Base-by-base conservation (phyloP, 2,797 vertebrate species). In the Sebastes hopkinsi region DNA sequence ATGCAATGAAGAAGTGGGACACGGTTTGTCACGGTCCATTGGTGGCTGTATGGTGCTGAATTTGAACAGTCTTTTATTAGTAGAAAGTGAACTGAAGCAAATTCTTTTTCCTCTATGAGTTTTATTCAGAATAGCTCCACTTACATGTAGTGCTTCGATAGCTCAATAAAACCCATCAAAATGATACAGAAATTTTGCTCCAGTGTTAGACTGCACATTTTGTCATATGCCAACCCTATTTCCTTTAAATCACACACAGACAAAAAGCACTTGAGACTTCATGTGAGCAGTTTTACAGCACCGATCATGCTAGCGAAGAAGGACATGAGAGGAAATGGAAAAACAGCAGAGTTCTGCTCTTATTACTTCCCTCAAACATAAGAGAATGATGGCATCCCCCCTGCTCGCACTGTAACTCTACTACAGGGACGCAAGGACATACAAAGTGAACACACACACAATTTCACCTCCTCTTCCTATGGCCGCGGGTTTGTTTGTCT, bases 401-500 rank as follows among this genome's bases (percentile, higher is more conserved):
- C 67, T 46, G 20, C 69, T 77, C 59, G 78, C 76, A 91, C 88
- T 90, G 75, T 88, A 89, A 88, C 88, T 87, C 87, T 66, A 72
- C 85, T 74, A 58, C 81, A 81, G 83, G 61, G 84, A 85, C 73
- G 85, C 82, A 84, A 83, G 80, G 85, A 83, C 81, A 77, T 54
- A 82, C 83, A 87, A 80, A 61, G 65, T 68, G 74, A 77, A 67
- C 71, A 72, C 84, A 82, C 73, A 78, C 81, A 80, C 82, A 88
- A 88, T 92, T 90, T 90, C 88, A 88, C 74, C 85, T 89, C 83
- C 79, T 86, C 83, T 87, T 87, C 67, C 86, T 81, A 65, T 92
- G 83, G 90, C 90, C 55, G 72, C 83, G 76, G 90, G 94, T 95
- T 95, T 96, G 94, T 96, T 95, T 95, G 94, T 93, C 92, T 95